These are phyloP conservation scores for Metopolophium dirhodum DNA, from an alignment of 1,140 invertebrate genomes.

Conservation along the genomic window DNA sequence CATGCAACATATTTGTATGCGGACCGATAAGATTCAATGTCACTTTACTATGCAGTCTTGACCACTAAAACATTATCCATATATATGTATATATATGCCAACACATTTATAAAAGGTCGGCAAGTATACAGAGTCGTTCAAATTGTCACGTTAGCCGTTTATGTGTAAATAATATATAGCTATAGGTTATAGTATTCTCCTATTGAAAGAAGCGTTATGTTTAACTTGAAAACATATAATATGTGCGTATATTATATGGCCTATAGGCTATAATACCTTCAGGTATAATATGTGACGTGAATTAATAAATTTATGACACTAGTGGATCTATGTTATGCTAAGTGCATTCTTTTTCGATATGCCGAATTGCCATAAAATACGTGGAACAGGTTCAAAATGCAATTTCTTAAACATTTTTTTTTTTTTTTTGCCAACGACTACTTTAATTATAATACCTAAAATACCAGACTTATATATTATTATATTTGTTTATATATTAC, in stretches of 20 bases:
- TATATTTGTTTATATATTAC: too few species aligned
- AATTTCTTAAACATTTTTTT: too few species aligned
- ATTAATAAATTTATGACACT: background rate
- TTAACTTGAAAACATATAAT: background rate
- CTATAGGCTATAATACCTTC: too few species aligned
- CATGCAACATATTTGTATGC: background rate
- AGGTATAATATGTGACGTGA: background rate
- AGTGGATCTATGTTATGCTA: background rate
- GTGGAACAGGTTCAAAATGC: background rate
- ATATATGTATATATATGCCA: too few species aligned
- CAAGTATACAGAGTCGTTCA: slow-evolving; percentile 22
- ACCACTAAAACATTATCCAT: background rate
- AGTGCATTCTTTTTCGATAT: background rate
- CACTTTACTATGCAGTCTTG: background rate
- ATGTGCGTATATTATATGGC: background rate
- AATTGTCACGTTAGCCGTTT: background rate
- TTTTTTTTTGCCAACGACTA: background rate
- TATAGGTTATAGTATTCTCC: background rate
- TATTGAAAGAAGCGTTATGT: background rate
- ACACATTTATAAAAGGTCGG: background rate
- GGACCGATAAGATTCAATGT: slow-evolving; percentile 12
- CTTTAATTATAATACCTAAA: background rate
- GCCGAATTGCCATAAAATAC: background rate
- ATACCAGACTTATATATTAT: background rate
- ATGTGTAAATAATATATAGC: background rate